A percentile compares a stretch with the other conserved stretches of the same genome.
These are phyloP conservation scores for Odocoileus hemionus DNA, from an alignment of 2,113 vertebrate species.

Conservation along the genomic window DNA sequence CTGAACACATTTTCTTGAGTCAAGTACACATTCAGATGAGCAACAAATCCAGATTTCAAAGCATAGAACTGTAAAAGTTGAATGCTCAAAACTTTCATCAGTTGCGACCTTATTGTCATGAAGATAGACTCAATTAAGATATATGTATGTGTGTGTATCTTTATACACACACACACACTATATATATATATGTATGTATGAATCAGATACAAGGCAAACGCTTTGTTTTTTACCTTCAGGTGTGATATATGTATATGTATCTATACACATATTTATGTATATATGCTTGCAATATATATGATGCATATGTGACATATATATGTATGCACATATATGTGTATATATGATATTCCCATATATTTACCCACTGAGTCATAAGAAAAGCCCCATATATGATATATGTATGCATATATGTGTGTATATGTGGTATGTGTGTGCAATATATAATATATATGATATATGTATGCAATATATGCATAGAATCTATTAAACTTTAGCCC, in stretches of 20 bases:
- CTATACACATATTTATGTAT: background rate
- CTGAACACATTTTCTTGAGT: background rate
- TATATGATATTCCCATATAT: background rate
- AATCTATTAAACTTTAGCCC: background rate
- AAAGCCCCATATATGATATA: background rate
- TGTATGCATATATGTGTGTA: background rate
- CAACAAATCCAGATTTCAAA: background rate
- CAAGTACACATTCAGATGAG: background rate
- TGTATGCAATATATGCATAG: background rate
- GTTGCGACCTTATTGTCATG: background rate
- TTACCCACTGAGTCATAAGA: background rate
- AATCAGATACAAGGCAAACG: background rate
- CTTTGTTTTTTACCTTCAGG: background rate
- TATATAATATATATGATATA: background rate
- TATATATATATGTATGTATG: background rate
- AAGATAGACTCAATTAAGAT: background rate
- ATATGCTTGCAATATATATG: background rate
- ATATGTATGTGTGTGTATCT: background rate
- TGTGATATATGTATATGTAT: background rate
- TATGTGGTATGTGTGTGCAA: background rate
- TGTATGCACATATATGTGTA: background rate
- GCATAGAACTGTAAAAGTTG: background rate
- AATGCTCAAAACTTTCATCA: background rate
- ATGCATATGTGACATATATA: background rate
- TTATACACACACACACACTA: background rate